phyloP scores from a whole-genome alignment of 1,140 invertebrate genomes.

The Chymomyza costata region DNA sequence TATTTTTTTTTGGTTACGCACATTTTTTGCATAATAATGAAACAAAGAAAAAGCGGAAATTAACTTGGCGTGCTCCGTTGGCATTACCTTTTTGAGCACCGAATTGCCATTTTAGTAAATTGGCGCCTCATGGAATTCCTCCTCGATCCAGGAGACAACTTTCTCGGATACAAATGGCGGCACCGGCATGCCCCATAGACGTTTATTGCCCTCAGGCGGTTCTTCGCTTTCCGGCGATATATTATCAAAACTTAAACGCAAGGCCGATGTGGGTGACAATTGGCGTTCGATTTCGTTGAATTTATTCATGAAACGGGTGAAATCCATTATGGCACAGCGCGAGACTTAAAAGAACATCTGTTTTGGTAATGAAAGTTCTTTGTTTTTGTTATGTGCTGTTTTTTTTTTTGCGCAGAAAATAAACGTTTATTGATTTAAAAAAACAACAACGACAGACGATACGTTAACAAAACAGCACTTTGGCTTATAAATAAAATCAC shows the following conservation, averaged over 20 bases:
- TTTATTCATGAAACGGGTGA: constrained; percentile 75
- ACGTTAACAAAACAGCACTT: not conserved
- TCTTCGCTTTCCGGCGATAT: constrained; percentile 71
- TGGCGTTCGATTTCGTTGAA: constrained; percentile 74
- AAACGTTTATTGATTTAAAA: constrained; percentile 62
- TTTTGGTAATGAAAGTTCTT: too few species aligned
- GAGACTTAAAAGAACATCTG: too few species aligned
- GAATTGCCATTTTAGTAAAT: constrained; percentile 68
- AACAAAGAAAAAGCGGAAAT: constrained; percentile 12
- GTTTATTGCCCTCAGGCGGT: constrained; percentile 61
- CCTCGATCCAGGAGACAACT: constrained; percentile 74
- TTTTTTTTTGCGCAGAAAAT: constrained; percentile 1
- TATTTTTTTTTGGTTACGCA: constrained; percentile 28
- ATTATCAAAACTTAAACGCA: constrained; percentile 72
- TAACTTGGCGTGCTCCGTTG: not conserved
- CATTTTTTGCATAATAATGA: too few species aligned
- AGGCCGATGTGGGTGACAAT: constrained; percentile 67
- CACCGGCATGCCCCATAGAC: constrained; percentile 66
- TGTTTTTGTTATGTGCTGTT: constrained; percentile 19
- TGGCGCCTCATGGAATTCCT: constrained; percentile 68
- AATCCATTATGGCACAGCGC: constrained; percentile 53
- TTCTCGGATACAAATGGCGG: constrained; percentile 74
- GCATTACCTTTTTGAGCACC: constrained; percentile 71
- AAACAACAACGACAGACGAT: constrained; percentile 14
- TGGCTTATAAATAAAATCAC: constrained; percentile 45